Conservation (phyloP, 2,888 invertebrate genomes). For the Eugnorisma glareosa region DNA sequence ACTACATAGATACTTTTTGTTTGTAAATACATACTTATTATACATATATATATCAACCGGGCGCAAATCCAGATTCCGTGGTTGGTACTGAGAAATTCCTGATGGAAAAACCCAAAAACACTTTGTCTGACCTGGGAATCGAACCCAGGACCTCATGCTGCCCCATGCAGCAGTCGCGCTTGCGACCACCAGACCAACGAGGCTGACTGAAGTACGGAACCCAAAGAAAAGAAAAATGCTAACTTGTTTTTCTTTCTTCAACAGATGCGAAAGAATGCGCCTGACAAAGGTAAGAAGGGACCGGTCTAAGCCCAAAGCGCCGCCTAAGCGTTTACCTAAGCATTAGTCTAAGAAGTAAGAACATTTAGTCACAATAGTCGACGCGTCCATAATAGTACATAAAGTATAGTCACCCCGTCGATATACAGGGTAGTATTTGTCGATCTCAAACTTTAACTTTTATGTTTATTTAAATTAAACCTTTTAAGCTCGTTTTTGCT, state of each 20-base stretch:
- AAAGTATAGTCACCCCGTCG: constrained; percentile 37
- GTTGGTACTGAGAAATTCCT: too few relatives aligned
- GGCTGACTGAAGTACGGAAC: too few relatives aligned
- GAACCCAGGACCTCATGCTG: too few relatives aligned
- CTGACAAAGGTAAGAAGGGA: constrained; percentile 86
- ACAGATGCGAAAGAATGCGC: constrained; percentile 84
- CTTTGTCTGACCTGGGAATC: too few relatives aligned
- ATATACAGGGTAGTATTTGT: constrained; percentile 39
- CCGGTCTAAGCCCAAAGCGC: constrained; percentile 74
- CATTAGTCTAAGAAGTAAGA: constrained; percentile 48
- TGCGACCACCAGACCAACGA: too few relatives aligned
- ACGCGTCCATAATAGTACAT: constrained; percentile 54
- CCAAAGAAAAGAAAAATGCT: too few relatives aligned
- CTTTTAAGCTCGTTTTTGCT: not conserved
- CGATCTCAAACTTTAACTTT: constrained; percentile 11
- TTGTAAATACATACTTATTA: too few relatives aligned
- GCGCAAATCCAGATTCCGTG: too few relatives aligned
- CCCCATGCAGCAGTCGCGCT: too few relatives aligned
- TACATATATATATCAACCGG: too few relatives aligned
- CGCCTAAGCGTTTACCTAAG: constrained; percentile 70
- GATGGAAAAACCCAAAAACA: too few relatives aligned
- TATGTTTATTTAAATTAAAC: not conserved
- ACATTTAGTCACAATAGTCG: constrained; percentile 43
- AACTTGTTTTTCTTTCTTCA: constrained; percentile 46
- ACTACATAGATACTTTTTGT: too few relatives aligned